Percentiles rank a stretch among this genome's conserved stretches.
Evolutionary conservation across 1,140 invertebrate genomes (phyloP).

Genomic region (Drosophila truncata): DNA sequence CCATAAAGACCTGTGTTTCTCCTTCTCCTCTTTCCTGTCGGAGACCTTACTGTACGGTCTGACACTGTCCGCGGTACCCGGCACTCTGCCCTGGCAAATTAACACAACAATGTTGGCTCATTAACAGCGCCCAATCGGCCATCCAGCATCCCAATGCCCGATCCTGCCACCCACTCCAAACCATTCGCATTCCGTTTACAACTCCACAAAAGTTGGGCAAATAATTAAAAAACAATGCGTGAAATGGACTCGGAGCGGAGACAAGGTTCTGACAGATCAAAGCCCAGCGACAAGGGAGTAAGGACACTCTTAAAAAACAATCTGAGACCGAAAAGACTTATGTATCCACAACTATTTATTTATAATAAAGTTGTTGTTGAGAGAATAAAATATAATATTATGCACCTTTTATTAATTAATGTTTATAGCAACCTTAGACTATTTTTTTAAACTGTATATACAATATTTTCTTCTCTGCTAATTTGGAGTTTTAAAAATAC

Average conservation of each 20-base stretch:
- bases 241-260: constrained; percentile 44
- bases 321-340: neutral
- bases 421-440: too few relatives aligned
- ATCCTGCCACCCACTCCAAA: constrained; percentile 18
- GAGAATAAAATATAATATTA: neutral
- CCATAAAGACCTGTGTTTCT: constrained; percentile 10
- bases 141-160: neutral
- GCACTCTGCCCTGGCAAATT: constrained; percentile 62
- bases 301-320: constrained; percentile 11
- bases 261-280: constrained; percentile 33
- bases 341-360: neutral
- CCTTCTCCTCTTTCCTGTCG: neutral
- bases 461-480: too few relatives aligned
- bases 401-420: too few relatives aligned
- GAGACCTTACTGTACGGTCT: constrained; percentile 42
- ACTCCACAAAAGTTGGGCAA: constrained; percentile 72
- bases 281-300: constrained; percentile 15
- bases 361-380: neutral
- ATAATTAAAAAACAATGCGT: constrained; percentile 81
- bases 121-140: constrained; percentile 57
- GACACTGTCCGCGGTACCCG: constrained; percentile 24
- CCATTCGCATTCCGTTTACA: constrained; percentile 54
- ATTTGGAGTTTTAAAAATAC: neutral
- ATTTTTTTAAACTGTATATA: too few relatives aligned
- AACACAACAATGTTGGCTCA: constrained; percentile 84